Evolutionary conservation across 2,888 invertebrate species (phyloP).

Genomic region (Dorcus parallelipipedus): DNA sequence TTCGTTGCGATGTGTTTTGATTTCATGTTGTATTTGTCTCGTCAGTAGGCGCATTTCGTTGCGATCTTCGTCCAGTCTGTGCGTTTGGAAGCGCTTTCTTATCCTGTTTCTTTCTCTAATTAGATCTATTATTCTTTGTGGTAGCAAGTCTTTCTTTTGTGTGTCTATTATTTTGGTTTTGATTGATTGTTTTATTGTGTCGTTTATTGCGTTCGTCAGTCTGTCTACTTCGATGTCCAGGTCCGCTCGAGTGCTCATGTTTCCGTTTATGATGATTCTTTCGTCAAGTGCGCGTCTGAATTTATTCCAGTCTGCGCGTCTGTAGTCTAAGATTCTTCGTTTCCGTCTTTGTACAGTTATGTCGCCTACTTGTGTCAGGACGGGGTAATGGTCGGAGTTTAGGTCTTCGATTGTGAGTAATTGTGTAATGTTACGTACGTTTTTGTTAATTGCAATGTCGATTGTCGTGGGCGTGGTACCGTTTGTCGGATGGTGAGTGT

Average conservation of each 20-base stretch:
- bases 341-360: neutral
- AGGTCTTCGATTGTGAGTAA: neutral
- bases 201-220: no score
- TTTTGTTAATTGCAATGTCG: constrained; percentile 17
- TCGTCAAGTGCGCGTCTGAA: neutral
- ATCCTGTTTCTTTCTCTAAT: neutral
- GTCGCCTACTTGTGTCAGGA: neutral
- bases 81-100: neutral
- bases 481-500: constrained; percentile 18
- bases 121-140: no score
- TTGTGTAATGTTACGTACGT: neutral
- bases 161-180: no score
- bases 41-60: neutral
- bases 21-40: neutral
- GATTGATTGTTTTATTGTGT: no score
- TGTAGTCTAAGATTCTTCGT: neutral
- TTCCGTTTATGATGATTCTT: neutral
- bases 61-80: neutral
- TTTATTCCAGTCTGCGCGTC: constrained; percentile 2
- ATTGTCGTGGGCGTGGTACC: constrained; percentile 11
- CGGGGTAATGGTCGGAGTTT: neutral
- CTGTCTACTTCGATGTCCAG: no score
- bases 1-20: neutral
- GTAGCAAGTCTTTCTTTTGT: no score
- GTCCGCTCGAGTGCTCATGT: no score